Evolutionary conservation across 2,888 invertebrate species (phyloP), one percentile per base, ranked within the genome.

Genomic region (Maniola hyperantus): DNA sequence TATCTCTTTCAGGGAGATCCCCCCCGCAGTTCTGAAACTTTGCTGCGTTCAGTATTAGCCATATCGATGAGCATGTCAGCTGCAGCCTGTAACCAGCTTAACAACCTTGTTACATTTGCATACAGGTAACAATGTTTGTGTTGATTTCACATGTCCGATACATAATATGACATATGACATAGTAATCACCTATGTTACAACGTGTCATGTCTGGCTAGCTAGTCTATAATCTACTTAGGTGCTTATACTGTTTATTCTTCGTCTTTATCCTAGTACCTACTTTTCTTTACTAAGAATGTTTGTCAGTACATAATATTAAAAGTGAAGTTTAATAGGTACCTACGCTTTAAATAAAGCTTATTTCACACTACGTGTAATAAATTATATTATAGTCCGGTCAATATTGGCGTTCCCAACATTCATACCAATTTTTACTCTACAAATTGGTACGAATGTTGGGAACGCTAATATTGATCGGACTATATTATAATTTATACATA

Each of bases 121-220:
- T 65, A 65, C 18, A 46, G n/a, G 54, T 54, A 65, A 65, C 46
- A 65, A 65, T 46, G 39, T 60, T 44, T 7, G 48, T 36, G 26
- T 61, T 48, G 60, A 61, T 61, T 61, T 65, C 39, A 53, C 42
- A 53, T 60, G 20, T 60, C 48, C 10, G 53, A 54, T 26, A 10
- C 39, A 50, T 44, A 64, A 64, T 48, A 65, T 55, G 60, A 54
- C 60, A 42, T 39, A 55, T 53, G 62, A 62, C 62, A 53, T 42
- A 42, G 42, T 62, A 62, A 62, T 62, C 62, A 53, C 53, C 53
- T 20, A 51, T 48, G 36, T 51, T 36, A 51, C 61, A 8, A 50
- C 15, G 62, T 62, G 62, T 53, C 62, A 53, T 20, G 42, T 62
- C 51, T 62, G 53, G 53, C 62, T 42, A 62, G 42, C 53, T 11